Base-by-base conservation (phyloP, 2,113 vertebrate genomes). In the Neotoma lepida region DNA sequence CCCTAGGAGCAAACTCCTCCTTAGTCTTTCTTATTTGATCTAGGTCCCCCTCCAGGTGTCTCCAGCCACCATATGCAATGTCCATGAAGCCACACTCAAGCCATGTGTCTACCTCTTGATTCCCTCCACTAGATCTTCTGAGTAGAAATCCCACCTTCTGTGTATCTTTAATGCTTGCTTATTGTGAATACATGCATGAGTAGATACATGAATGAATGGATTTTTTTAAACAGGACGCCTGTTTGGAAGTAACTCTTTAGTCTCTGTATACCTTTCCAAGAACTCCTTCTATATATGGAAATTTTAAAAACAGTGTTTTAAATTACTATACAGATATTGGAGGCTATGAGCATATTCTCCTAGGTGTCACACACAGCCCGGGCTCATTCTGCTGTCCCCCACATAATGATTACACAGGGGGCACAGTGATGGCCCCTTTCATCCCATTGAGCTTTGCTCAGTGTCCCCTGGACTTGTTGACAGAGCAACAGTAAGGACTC, bases 121-220 rank as follows among this genome's bases (percentile, higher is more conserved):
- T 30, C 73, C 24, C 39, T 89, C 39, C 20, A 6, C 26, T 41
- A 39, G 28, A 46, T 4, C 35, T 51, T 14, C 2, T 74, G 51
- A 97, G 17, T 44, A 91, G 74, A 91, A 95, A 76, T 8, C 68
- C 86, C 74, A 1, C 17, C 8, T 51, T 70, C 64, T 86, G 10
- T 35, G 1, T 15, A 33, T n/a, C 20, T 20, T 51, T 63, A 68
- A 44, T 44, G 26, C 5, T 17, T n/a, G 18, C 39, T 41, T 41
- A 51, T 30, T 30, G 35, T 94, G 84, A 71, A 77, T 2, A 6
- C 6, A 7, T 15, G 13, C 30, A 58, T 4, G 33, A 20, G 64
- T 4, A 71, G 70, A 28, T 13, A 49, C 1, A 28, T 39, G 14
- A 35, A 58, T 46, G 14, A 33, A 46, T 68, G 58, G 33, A 74